phyloP scores from a whole-genome alignment of 2,797 vertebrate species.

The Rhynchonycteris naso region DNA sequence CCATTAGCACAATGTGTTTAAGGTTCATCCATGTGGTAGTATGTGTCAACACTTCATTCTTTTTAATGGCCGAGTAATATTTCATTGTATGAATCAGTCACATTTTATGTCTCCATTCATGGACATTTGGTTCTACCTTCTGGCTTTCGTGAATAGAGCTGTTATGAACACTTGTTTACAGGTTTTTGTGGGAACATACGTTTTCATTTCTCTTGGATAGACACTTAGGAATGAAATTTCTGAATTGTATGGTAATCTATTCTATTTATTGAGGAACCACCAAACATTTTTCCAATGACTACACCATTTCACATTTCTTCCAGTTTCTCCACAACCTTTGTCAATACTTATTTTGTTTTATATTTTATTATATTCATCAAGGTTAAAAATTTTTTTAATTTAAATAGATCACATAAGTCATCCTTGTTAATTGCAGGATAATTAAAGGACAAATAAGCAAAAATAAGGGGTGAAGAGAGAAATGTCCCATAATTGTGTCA shows the following conservation, averaged over 20 bases:
- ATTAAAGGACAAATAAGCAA: not conserved
- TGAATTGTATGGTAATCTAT: not conserved
- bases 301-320: rapidly evolving
- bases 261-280: not conserved
- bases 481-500: rapidly evolving
- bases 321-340: not conserved
- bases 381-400: rapidly evolving
- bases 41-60: rapidly evolving
- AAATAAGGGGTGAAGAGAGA: not conserved
- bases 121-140: not conserved
- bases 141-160: no score
- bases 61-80: not conserved
- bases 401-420: not conserved
- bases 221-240: not conserved
- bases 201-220: not conserved
- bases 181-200: no score
- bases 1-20: no score
- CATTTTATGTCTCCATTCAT: rapidly evolving
- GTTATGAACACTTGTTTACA: rapidly evolving
- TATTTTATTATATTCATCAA: not conserved
- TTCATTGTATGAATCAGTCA: rapidly evolving
- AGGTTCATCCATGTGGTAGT: rapidly evolving
- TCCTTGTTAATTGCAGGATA: not conserved
- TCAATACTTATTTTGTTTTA: no score
- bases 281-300: not conserved